Percentiles rank a stretch among this genome's conserved stretches.
Evolutionary conservation across 1,140 invertebrate genomes (phyloP).

Genomic region (Zaprionus camerounensis): DNA sequence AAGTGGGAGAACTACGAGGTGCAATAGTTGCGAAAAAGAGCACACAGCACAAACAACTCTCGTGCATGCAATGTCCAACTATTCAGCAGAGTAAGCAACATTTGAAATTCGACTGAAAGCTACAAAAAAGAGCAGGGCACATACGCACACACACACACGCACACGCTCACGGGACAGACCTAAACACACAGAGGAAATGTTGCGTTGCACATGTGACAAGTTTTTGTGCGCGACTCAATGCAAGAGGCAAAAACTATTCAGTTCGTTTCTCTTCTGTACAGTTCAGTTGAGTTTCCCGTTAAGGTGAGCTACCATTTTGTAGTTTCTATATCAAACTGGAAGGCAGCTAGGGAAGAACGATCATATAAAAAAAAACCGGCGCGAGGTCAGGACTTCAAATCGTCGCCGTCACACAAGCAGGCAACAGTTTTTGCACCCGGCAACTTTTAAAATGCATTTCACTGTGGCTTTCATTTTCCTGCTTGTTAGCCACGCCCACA

Average conservation of each 20-base stretch:
- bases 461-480: constrained; percentile 74
- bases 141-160: neutral
- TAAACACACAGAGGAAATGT: constrained; percentile 63
- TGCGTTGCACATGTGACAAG: constrained; percentile 79
- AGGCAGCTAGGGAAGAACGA: constrained; percentile 27
- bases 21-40: neutral
- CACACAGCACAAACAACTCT: constrained; percentile 20
- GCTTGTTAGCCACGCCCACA: constrained; percentile 66
- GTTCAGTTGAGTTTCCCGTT: constrained; percentile 63
- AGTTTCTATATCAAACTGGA: constrained; percentile 75
- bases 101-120: constrained; percentile 79
- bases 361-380: constrained; percentile 35
- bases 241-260: constrained; percentile 65
- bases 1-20: neutral
- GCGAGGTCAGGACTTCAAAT: constrained; percentile 75
- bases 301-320: constrained; percentile 78
- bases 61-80: constrained; percentile 63
- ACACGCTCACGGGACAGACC: constrained; percentile 17
- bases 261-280: constrained; percentile 58
- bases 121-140: constrained; percentile 30
- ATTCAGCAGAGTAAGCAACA: constrained; percentile 78
- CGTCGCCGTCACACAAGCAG: constrained; percentile 64
- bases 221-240: constrained; percentile 55
- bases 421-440: constrained; percentile 57
- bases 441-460: constrained; percentile 77